Conservation (phyloP, 2,113 vertebrate genomes). For the Podocnemis expansa region DNA sequence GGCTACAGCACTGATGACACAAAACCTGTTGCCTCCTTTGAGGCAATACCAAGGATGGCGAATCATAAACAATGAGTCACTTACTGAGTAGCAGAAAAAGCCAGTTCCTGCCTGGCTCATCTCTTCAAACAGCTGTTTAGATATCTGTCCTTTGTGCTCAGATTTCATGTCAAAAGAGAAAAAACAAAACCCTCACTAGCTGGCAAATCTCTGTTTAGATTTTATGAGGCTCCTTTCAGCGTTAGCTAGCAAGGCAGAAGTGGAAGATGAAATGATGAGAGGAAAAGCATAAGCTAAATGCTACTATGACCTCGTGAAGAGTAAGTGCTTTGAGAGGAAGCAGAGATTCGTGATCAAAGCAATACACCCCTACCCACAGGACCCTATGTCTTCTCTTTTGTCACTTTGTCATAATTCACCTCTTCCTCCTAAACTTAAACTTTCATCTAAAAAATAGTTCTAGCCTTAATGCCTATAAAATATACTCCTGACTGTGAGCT, state of each 20-base stretch:
- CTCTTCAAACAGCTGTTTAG: background rate
- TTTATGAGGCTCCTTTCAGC: background rate
- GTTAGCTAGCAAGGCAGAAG: background rate
- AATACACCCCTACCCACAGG: background rate
- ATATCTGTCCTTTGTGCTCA: background rate
- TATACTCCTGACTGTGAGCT: background rate
- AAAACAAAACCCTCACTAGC: background rate
- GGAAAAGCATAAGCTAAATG: background rate
- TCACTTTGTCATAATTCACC: background rate
- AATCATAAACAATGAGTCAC: background rate
- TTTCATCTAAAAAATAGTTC: background rate
- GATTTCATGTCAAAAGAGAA: background rate
- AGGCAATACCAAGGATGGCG: background rate
- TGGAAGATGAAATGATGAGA: conserved; percentile 1
- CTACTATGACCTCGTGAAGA: background rate
- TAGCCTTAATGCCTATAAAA: background rate
- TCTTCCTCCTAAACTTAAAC: background rate
- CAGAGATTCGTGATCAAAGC: conserved; percentile 1
- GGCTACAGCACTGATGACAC: background rate
- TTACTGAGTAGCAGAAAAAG: background rate
- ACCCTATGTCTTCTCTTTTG: background rate
- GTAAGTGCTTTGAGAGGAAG: conserved; percentile 9
- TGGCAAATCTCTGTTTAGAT: background rate
- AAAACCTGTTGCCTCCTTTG: conserved; percentile 28
- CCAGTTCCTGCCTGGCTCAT: background rate